Evolutionary conservation across 2,113 vertebrate species (phyloP).

Genomic region (Gavialis gangeticus): DNA sequence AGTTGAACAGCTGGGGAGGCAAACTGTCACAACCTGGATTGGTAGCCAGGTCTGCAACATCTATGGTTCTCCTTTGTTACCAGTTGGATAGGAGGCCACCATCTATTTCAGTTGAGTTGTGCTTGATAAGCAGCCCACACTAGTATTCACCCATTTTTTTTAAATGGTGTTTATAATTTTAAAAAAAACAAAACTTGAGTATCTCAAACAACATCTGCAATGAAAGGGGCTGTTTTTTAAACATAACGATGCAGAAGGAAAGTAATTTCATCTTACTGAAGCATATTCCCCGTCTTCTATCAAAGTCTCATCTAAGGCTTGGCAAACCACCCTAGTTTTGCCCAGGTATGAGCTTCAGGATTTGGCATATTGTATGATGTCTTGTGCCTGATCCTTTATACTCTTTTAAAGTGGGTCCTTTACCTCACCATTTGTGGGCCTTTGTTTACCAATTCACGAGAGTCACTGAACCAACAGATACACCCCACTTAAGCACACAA

Average conservation of each 20-base stretch:
- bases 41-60: background rate
- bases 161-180: background rate
- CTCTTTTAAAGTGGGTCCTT: background rate
- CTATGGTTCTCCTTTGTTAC: background rate
- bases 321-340: background rate
- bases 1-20: background rate
- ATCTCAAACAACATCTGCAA: background rate
- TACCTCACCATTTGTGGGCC: fast-evolving
- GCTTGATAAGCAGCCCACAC: background rate
- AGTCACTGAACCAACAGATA: background rate
- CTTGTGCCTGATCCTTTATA: background rate
- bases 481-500: background rate
- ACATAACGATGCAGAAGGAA: too few species aligned
- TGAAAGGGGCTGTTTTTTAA: background rate
- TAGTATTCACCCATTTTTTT: background rate
- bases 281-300: too few species aligned
- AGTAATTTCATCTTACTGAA: too few species aligned
- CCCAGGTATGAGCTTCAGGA: background rate
- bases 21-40: background rate
- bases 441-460: background rate
- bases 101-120: background rate
- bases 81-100: background rate
- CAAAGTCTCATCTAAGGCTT: too few species aligned
- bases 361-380: background rate
- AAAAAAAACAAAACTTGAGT: background rate